Percentiles rank a stretch among this genome's conserved stretches.
phyloP scores from a whole-genome alignment of 2,113 vertebrate genomes.

The Taxidea taxus region DNA sequence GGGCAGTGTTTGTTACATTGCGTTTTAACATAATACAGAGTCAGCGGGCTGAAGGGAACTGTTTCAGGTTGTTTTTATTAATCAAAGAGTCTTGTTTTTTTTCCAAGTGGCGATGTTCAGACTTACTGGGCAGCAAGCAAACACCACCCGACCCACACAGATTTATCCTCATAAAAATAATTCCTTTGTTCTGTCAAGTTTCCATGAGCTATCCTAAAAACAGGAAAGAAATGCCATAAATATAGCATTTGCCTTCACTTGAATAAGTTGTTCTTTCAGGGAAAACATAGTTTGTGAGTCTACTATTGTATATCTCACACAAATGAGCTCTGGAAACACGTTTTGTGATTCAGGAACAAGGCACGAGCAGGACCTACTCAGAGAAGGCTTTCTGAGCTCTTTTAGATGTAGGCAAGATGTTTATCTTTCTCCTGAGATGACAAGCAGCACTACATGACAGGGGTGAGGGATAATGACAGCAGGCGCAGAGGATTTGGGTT shows the following conservation, averaged over 20 bases:
- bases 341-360: background rate
- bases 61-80: conserved; percentile 61
- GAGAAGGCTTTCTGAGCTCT: background rate
- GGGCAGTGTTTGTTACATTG: conserved; percentile 15
- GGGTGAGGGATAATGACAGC: background rate
- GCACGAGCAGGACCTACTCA: background rate
- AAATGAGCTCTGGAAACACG: conserved; percentile 11
- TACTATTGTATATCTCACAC: background rate
- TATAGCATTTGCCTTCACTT: background rate
- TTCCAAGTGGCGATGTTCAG: conserved; percentile 30
- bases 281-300: background rate
- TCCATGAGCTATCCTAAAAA: conserved; percentile 13
- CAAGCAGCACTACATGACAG: background rate
- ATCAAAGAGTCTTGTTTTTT: conserved; percentile 24
- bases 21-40: conserved; percentile 40
- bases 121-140: conserved; percentile 8
- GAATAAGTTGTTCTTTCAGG: background rate
- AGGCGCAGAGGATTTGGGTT: background rate
- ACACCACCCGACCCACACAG: background rate
- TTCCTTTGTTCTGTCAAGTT: conserved; percentile 44
- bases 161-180: conserved; percentile 51
- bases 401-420: background rate
- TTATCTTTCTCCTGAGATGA: background rate
- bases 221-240: conserved; percentile 30
- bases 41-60: background rate